phyloP scores from a whole-genome alignment of 2,113 vertebrate genomes.

The Varanus salvator region DNA sequence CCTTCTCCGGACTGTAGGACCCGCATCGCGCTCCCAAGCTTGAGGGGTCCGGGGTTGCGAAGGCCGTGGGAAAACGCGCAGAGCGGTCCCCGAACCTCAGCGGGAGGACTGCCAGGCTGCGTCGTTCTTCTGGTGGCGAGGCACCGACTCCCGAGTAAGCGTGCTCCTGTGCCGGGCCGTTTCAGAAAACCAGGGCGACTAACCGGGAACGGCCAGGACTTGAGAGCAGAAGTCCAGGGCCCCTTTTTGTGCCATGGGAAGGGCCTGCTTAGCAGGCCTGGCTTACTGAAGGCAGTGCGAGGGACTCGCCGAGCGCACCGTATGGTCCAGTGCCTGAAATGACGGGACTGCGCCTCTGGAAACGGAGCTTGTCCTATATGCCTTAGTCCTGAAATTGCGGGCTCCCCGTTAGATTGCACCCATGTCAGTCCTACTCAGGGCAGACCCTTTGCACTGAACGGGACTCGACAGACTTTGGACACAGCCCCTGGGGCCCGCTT shows the following conservation, averaged over 20 bases:
- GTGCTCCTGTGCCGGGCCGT: not conserved
- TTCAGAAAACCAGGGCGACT: too few species aligned
- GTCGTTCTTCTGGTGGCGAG: not conserved
- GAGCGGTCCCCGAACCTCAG: not conserved
- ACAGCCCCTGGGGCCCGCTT: not conserved
- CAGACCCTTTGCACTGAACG: not conserved
- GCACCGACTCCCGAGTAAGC: not conserved
- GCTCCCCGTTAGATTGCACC: not conserved
- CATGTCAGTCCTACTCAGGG: not conserved
- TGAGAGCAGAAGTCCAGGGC: not conserved
- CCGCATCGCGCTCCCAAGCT: constrained; percentile 26
- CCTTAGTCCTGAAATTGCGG: not conserved
- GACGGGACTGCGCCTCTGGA: not conserved
- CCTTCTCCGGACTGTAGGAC: constrained; percentile 53
- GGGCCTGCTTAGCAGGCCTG: not conserved
- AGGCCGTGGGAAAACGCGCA: not conserved
- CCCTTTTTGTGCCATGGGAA: not conserved
- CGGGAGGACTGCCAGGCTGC: not conserved
- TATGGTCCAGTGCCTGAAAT: not conserved
- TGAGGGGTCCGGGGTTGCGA: not conserved
- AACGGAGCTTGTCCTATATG: too few species aligned
- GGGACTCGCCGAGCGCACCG: too few species aligned
- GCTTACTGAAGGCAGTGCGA: not conserved
- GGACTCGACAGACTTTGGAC: not conserved
- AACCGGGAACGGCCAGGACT: not conserved